Evolutionary conservation across 2,888 invertebrate species (phyloP).

Genomic region (Lepidochitona cinerea): DNA sequence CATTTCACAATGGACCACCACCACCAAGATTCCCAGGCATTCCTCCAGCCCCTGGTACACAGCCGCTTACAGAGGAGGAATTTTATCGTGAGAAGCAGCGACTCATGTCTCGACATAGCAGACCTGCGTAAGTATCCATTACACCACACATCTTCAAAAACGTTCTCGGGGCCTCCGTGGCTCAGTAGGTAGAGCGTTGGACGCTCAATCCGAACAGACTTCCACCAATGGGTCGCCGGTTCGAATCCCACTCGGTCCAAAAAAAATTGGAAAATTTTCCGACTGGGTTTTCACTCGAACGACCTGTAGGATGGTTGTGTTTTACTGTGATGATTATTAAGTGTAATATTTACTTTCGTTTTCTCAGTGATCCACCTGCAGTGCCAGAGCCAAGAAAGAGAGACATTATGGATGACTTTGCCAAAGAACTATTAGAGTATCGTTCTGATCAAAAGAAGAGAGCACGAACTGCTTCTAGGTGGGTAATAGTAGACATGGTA

Average conservation of each 20-base stretch:
- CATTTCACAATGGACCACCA: conserved; percentile 22
- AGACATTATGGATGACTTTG: conserved; percentile 56
- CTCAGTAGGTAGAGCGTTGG: too few relatives aligned
- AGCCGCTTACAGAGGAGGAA: conserved; percentile 58
- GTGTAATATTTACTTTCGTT: background rate
- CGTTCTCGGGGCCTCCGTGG: too few relatives aligned
- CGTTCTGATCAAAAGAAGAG: conserved; percentile 27
- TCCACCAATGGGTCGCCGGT: too few relatives aligned
- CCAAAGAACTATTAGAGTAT: conserved; percentile 43
- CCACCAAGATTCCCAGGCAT: conserved; percentile 8
- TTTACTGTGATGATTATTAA: too few relatives aligned
- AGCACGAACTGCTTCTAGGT: too few relatives aligned
- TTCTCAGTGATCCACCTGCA: background rate
- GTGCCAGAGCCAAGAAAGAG: background rate
- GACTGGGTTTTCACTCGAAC: too few relatives aligned
- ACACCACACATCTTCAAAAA: too few relatives aligned
- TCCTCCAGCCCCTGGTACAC: conserved; percentile 12
- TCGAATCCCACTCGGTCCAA: too few relatives aligned
- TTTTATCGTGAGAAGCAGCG: conserved; percentile 59
- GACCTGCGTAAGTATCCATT: background rate
- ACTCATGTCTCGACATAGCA: conserved; percentile 39
- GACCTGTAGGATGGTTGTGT: too few relatives aligned
- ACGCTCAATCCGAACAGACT: too few relatives aligned
- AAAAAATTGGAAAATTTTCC: too few relatives aligned
- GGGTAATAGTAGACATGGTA: too few relatives aligned